Conservation (phyloP, 2,888 invertebrate species). For the Chrysolina americana region DNA sequence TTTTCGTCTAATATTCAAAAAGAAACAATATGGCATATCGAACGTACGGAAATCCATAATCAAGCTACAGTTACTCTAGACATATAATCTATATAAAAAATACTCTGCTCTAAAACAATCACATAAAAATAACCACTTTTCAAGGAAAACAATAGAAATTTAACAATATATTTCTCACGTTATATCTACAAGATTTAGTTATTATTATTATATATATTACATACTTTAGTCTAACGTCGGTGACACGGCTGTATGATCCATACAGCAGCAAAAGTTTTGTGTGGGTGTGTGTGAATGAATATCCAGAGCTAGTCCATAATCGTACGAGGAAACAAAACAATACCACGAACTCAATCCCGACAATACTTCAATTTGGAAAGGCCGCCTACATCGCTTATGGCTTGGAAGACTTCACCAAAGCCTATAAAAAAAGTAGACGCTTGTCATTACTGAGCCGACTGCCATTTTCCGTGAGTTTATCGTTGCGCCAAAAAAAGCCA, state of each 20-base stretch:
- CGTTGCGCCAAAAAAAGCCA: background rate
- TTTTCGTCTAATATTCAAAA: slow-evolving; percentile 46
- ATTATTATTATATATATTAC: slow-evolving; percentile 62
- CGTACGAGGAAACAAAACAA: slow-evolving; percentile 47
- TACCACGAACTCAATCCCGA: slow-evolving; percentile 5
- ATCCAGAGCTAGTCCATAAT: slow-evolving; percentile 56
- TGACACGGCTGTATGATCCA: slow-evolving; percentile 59
- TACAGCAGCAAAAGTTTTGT: slow-evolving; percentile 56
- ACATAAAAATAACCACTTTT: slow-evolving; percentile 56
- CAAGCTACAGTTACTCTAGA: slow-evolving; percentile 42
- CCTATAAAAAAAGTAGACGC: background rate
- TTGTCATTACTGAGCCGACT: background rate
- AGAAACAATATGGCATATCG: slow-evolving; percentile 48
- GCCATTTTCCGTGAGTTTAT: background rate
- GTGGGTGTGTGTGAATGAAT: slow-evolving; percentile 38
- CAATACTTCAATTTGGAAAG: slow-evolving; percentile 3
- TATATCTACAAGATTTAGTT: slow-evolving; percentile 68
- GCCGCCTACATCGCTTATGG: slow-evolving; percentile 2
- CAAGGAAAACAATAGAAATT: slow-evolving; percentile 63
- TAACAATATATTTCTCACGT: slow-evolving; percentile 67
- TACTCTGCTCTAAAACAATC: slow-evolving; percentile 54
- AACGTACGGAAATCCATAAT: slow-evolving; percentile 34
- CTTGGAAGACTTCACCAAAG: background rate
- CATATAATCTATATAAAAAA: slow-evolving; percentile 49
- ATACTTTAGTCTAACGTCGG: slow-evolving; percentile 65